Base-by-base conservation (phyloP, 1,140 invertebrate genomes). In the Penaeus chinensis region DNA sequence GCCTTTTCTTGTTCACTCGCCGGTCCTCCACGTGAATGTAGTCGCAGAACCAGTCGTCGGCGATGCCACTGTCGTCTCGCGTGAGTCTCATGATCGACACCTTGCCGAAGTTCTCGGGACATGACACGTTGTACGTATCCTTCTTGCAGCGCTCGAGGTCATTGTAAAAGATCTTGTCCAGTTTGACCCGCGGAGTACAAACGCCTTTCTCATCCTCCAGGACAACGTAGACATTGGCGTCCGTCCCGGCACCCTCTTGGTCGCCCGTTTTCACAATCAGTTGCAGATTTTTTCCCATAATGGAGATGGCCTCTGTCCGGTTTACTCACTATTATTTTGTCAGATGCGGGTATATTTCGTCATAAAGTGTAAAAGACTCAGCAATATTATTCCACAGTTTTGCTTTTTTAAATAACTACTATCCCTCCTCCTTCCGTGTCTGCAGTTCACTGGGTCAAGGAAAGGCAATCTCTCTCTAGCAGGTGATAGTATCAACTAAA, bases 91-190 rank as follows among this genome's bases (percentile, higher is more conserved):
- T 3, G 22, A 37, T 7, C 24, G 61, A 42, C 61, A 85, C 88
- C 10, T 66, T 77, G 82, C 76, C 83, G 62, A 86, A 85, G 18
- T 90, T 84, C 8, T 90, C 83, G 22, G 90, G 74, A 66, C 90
- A 90, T 20, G 77, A 79, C 7, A 90, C 84, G 32, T 89, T 82
- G 89, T 92, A 93, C 13, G 90, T 90, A 86, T 92, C 91, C 13
- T 91, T 91, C 24, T 90, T 89, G 18, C 92, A 92, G 20, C 92
- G 89, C 86, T 93, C 92, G 89, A 93, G 91, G 88, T 93, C 93
- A 85, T 93, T 92, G 47, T 91, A 89, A 27, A 93, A 91, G 24
- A 91, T 91, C 77, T 92, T 90, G 82, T 92, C 91, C 27, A 93
- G 90, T n/a, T 90, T 91, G 65, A 92, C 90, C n/a, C 89, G 85